Conservation (phyloP, 2,888 invertebrate species). For the Eutolmus rufibarbis region DNA sequence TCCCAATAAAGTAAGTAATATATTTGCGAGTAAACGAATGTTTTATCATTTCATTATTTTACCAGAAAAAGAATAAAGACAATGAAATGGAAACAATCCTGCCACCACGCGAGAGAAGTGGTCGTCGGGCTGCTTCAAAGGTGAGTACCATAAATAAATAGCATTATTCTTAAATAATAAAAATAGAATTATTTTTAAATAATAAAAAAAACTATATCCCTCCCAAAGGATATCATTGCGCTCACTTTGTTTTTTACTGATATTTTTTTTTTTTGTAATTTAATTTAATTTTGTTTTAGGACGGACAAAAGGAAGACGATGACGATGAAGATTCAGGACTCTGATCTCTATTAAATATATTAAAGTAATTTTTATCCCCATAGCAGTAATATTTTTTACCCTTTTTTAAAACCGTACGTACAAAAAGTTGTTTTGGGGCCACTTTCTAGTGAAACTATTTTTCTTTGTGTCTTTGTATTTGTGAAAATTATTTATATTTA, state of each 20-base stretch:
- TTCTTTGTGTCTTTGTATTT: too few relatives aligned
- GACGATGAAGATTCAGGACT: constrained; percentile 54
- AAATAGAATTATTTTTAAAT: background rate
- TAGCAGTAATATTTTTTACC: background rate
- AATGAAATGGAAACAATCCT: constrained; percentile 1
- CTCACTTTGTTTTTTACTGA: background rate
- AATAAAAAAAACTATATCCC: background rate
- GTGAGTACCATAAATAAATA: background rate
- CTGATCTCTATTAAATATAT: constrained; percentile 35
- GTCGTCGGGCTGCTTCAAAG: background rate
- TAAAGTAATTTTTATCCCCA: background rate
- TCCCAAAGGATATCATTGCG: constrained; percentile 53
- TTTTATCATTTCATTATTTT: background rate
- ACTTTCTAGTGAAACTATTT: background rate
- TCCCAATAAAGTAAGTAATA: background rate
- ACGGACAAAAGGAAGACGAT: constrained; percentile 41
- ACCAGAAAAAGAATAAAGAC: background rate
- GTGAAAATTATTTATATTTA: background rate
- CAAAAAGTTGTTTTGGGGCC: background rate
- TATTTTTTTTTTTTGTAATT: background rate
- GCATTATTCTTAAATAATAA: too few relatives aligned
- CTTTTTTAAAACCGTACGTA: background rate
- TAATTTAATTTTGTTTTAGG: background rate
- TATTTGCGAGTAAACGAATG: background rate
- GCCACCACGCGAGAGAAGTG: background rate